Base-by-base conservation (phyloP, 2,888 invertebrate species). In the Caenorhabditis sp. region DNA sequence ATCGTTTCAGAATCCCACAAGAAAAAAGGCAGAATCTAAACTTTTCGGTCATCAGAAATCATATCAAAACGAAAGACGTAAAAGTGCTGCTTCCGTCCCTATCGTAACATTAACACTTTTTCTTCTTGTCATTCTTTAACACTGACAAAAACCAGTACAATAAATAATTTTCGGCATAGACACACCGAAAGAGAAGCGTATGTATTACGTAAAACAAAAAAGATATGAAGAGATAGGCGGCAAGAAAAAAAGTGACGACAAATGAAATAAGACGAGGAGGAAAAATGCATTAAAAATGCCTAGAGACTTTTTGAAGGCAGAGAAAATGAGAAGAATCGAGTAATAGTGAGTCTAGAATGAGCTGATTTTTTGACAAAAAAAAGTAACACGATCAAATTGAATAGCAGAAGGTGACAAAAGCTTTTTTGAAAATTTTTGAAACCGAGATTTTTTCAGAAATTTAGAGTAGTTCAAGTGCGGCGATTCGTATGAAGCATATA, bases 111-210 rank as follows among this genome's bases (percentile, higher is more conserved):
- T n/a, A 35, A 47, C 47, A 64, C 26, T 19, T 31, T 2, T 68
- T 35, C 24, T 26, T 24, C 14, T 19, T 31, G 8, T 68, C 49
- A 14, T 26, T 24, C 14, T 54, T 26, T 26, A 3, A 4, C 28
- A 6, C 26, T n/a, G 16, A 49, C 31, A 41, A 70, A 44, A 74
- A 74, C 74, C 74, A 74, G 74, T 74, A 74, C 64, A 54, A 74
- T 74, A 64, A 74, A 38, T 38, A 38, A 74, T 74, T 63, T 74
- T 63, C 49, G 26, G 14, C 19, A 49, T 2, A n/a, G 44, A 26
- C 7, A 47, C 10, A 49, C 16, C 26, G 14, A 49, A 24, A 66
- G 49, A 66, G 28, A 66, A 66, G n/a, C 31, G n/a, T 10, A 31
- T 19, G n/a, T 38, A 38, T 38, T 38, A 38, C 38, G 38, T 38